phyloP scores from a whole-genome alignment of 1,140 invertebrate species.

The Phocides pigmalion region DNA sequence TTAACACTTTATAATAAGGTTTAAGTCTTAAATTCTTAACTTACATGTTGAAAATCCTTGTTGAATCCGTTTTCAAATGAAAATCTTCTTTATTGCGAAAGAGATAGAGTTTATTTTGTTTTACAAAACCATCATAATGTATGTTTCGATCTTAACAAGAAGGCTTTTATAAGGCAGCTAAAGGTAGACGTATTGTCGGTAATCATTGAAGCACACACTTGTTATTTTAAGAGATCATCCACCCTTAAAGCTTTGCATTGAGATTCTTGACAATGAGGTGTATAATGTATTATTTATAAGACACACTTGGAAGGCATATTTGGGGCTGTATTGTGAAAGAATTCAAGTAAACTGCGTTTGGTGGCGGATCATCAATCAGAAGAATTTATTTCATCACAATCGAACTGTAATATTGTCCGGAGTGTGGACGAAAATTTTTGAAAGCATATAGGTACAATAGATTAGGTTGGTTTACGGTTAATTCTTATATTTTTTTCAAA shows the following conservation, averaged over 20 bases:
- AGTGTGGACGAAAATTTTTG: constrained; percentile 18
- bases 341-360: constrained; percentile 34
- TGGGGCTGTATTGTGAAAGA: constrained; percentile 57
- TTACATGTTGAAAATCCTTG: neutral
- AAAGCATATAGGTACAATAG: constrained; percentile 11
- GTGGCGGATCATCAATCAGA: constrained; percentile 65
- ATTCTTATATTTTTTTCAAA: neutral
- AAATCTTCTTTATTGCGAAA: constrained; percentile 30
- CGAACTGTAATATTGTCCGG: constrained; percentile 50
- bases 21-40: constrained; percentile 38
- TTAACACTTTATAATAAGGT: constrained; percentile 19
- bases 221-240: constrained; percentile 84
- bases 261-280: constrained; percentile 70
- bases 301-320: constrained; percentile 77
- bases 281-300: constrained; percentile 83
- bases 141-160: constrained; percentile 39
- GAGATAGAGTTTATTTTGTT: constrained; percentile 32
- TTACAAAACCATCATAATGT: constrained; percentile 3
- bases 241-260: constrained; percentile 76
- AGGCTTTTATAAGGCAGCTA: constrained; percentile 79
- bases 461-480: constrained; percentile 18
- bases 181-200: constrained; percentile 80
- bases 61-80: neutral
- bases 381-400: constrained; percentile 65
- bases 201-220: constrained; percentile 84